Evolutionary conservation across 1,140 invertebrate genomes (phyloP), one percentile per base, ranked within the genome.

Genomic region (Melipona quadrifasciata): DNA sequence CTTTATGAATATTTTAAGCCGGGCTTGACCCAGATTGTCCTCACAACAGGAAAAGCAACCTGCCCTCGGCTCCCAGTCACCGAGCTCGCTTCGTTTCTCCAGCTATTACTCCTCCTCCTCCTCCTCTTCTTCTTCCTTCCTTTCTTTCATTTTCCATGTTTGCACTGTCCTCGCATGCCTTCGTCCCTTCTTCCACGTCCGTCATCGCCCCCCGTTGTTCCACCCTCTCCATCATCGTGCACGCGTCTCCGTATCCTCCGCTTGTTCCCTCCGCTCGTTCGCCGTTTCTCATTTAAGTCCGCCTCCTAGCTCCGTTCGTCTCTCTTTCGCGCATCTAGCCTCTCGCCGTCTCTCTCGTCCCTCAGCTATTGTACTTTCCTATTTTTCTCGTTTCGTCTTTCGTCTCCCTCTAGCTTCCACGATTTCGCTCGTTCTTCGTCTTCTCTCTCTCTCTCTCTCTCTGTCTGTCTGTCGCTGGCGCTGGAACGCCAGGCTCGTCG

Each of bases 1-100:
- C 89, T 93, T 93, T 91, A 91, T 93, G 92, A 93, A 94, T 93
- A 93, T 93, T 93, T 93, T 90, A 93, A 94, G 92, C 91, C 82
- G 88, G 90, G 84, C 89, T 91, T 94, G 93, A 93, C 93, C 93
- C 89, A 93, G 92, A 94, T 94, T 91, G 90, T 93, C 89, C 89
- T 91, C 88, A 86, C 89, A 89, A 90, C 90, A 91, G 91, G 80
- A 90, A 90, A 91, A 84, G 73, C 81, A 79, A 90, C 82, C 86
- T 81, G 82, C 82, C 73, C 82, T 87, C 78, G 51, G 76, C 82
- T 79, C 31, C 61, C 55, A 51, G 53, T 71, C 39, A 10, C 47
- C 24, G 21, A 39, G 27, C 65, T 67, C 75, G 67, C 80, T 83
- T 80, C 65, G 16, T 71, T 75, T 58, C 80, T 78, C 87, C 8